phyloP scores from a whole-genome alignment of 2,797 vertebrate genomes.

The Natrix natrix region DNA sequence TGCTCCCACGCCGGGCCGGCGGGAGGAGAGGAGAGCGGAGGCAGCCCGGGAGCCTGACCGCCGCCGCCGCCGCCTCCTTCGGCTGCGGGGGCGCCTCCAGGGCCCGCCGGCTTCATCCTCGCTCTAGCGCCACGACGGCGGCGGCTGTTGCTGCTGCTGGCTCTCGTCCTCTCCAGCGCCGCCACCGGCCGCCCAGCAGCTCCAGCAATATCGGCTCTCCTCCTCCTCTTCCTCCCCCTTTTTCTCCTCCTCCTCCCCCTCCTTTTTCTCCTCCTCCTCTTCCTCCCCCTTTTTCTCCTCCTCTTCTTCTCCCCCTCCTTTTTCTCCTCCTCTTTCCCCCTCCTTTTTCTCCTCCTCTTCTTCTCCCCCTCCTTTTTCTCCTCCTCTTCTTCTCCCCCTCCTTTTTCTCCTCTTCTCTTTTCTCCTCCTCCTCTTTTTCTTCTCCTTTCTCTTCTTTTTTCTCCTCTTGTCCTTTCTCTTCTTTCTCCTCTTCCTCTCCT shows the following conservation, averaged over 20 bases:
- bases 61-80: conserved; percentile 1
- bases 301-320: too few relatives aligned
- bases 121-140: neutral
- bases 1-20: conserved; percentile 65
- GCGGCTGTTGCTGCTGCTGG: neutral
- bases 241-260: neutral
- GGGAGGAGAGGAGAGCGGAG: neutral
- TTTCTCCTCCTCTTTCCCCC: neutral
- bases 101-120: conserved; percentile 38
- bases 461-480: too few relatives aligned
- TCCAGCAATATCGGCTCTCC: neutral
- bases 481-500: too few relatives aligned
- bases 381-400: neutral
- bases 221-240: neutral
- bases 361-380: neutral
- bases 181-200: conserved; percentile 22
- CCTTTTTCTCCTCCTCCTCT: fast-evolving
- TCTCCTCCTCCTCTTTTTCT: too few relatives aligned
- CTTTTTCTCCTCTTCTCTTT: too few relatives aligned
- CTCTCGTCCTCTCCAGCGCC: conserved; percentile 9
- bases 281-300: too few relatives aligned
- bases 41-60: neutral
- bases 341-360: neutral
- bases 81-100: conserved; percentile 41
- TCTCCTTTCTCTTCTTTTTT: too few relatives aligned